Base-by-base conservation (phyloP, 2,113 vertebrate species). In the Zonotrichia leucophrys region DNA sequence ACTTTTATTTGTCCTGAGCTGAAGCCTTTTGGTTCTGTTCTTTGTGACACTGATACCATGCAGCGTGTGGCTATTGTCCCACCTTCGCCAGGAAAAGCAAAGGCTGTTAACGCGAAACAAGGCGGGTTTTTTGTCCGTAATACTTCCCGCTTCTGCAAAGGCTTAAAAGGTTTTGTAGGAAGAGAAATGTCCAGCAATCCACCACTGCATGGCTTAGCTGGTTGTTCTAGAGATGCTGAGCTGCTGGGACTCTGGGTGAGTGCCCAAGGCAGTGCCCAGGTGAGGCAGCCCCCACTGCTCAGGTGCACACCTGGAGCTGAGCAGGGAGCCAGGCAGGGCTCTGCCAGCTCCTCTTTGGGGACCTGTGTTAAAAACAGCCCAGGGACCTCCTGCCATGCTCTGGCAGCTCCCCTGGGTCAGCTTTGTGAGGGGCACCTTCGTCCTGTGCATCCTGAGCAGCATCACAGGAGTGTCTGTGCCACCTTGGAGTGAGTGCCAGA, bases 1-100 rank as follows among this genome's bases (percentile, higher is more conserved):
- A 96, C 95, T 96, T 96, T 96, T 97, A 97, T 96, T 97, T 96
- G 90, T 96, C 96, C 88, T 78, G 92, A 94, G 66, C 83, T 60
- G 94, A 90, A 93, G 93, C 93, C 86, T 97, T 94, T 96, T 94
- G 94, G 95, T 82, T 60, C 94, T 2, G 20, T 94, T 93, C 95
- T 97, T 96, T 97, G 95, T 94, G 95, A 95, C 96, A 95, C 79
- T 23, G 93, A 95, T 64, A 96, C 60, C 93, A 95, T 75, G 95
- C 95, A 89, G 96, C 16, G 88, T 78, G 92, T 89, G 85, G 85
- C 95, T 90, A 95, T 97, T 97, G 95, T 97, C 92, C 93, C 86
- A 83, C 92, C 90, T 96, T 93, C 2, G 16, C 73, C 69, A 72
- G 92, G 80, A 83, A 95, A 95, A 94, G 92, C 94, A 94, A 94